Conservation (phyloP, 2,888 invertebrate species). For the Piscicola geometra region DNA sequence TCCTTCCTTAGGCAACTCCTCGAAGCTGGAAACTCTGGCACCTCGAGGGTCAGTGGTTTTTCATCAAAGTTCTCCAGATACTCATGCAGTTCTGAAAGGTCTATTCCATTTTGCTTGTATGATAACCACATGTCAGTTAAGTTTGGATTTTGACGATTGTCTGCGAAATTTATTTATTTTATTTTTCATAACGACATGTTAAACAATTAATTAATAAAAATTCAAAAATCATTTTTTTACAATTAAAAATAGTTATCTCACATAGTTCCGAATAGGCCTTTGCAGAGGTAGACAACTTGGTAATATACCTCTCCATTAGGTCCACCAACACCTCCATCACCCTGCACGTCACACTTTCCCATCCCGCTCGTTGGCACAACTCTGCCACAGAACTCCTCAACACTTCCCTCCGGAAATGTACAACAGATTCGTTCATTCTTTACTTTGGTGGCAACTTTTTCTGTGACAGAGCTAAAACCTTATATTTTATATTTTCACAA, state of each 20-base stretch:
- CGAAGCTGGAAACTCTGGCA: slow-evolving; percentile 1
- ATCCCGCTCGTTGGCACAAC: slow-evolving; percentile 22
- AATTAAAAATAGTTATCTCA: neutral
- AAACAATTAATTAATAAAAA: neutral
- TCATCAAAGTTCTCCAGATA: slow-evolving; percentile 4
- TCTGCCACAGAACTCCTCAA: slow-evolving; percentile 16
- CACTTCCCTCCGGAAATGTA: slow-evolving; percentile 25
- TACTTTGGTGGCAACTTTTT: no score
- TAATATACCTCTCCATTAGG: slow-evolving; percentile 17
- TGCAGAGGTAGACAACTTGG: neutral
- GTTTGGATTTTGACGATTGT: neutral
- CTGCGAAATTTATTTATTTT: neutral
- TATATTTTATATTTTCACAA: no score
- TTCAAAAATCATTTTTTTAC: neutral
- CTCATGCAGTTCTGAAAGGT: neutral
- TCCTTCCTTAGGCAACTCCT: neutral
- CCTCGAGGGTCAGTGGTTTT: neutral
- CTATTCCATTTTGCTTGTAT: neutral
- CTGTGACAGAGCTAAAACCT: no score
- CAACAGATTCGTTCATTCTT: slow-evolving; percentile 4
- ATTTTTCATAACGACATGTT: neutral
- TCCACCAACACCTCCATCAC: slow-evolving; percentile 18
- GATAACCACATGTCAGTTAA: slow-evolving; percentile 7
- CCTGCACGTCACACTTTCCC: slow-evolving; percentile 18
- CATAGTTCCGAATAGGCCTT: slow-evolving; percentile 8